phyloP scores from a whole-genome alignment of 1,140 invertebrate genomes.

The Whitmania pigra region DNA sequence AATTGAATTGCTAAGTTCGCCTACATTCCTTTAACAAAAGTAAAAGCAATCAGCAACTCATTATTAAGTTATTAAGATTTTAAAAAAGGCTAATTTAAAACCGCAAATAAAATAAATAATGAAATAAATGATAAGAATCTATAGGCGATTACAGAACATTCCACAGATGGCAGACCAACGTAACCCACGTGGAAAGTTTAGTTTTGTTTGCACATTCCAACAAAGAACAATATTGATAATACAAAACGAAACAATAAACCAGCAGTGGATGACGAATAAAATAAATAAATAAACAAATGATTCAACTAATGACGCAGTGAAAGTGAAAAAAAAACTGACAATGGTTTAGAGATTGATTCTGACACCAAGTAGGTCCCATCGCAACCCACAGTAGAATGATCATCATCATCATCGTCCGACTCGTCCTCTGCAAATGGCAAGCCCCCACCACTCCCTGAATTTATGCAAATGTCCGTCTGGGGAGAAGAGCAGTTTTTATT shows the following conservation, averaged over 20 bases:
- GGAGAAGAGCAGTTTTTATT: no score
- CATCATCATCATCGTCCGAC: slow-evolving; percentile 45
- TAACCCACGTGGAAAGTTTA: no score
- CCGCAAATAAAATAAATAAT: slow-evolving; percentile 33
- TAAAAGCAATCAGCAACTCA: no score
- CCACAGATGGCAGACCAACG: no score
- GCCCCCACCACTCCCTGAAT: slow-evolving; percentile 26
- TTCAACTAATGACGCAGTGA: neutral
- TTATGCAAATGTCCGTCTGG: no score
- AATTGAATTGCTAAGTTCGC: no score
- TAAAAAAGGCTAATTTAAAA: slow-evolving; percentile 8
- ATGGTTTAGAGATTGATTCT: slow-evolving; percentile 76
- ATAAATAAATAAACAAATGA: neutral
- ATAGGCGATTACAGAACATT: neutral
- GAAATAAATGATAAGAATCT: neutral
- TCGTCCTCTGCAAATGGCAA: slow-evolving; percentile 32
- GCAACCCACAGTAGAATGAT: slow-evolving; percentile 50
- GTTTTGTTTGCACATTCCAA: no score
- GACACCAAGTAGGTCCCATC: slow-evolving; percentile 87
- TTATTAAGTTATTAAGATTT: no score
- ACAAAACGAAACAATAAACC: no score
- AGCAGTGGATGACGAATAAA: no score
- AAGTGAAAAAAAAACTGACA: slow-evolving; percentile 64
- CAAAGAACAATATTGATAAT: no score
- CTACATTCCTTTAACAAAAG: no score